Evolutionary conservation across 2,113 vertebrate genomes (phyloP).

Genomic region (Pardalotus punctatus): DNA sequence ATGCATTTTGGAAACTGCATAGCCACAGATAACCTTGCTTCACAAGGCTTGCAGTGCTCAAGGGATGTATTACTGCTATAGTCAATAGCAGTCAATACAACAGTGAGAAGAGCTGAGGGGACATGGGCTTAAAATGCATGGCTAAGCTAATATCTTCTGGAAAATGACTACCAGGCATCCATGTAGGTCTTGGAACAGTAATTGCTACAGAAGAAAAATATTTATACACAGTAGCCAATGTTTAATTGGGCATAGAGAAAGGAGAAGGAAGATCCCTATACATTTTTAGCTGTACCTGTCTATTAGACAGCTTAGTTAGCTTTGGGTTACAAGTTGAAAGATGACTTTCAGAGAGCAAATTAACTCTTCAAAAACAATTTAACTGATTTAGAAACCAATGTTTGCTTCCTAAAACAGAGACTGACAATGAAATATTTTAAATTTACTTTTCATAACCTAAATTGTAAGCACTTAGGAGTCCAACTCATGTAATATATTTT

Average conservation of each 20-base stretch:
- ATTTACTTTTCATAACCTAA: neutral
- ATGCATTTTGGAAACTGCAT: neutral
- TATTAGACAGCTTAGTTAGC: neutral
- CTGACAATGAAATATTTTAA: neutral
- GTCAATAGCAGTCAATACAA: neutral
- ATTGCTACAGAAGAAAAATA: neutral
- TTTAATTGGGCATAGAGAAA: neutral
- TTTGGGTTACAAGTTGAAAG: neutral
- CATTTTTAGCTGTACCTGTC: neutral
- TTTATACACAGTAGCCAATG: neutral
- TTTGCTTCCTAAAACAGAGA: neutral
- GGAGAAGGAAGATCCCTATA: neutral
- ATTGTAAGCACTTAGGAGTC: neutral
- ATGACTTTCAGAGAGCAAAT: neutral
- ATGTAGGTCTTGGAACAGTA: neutral
- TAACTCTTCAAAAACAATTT: neutral
- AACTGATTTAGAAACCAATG: neutral
- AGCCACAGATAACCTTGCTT: neutral
- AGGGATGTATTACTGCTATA: neutral
- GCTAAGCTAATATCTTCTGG: neutral
- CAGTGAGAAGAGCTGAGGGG: neutral
- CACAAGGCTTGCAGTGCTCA: neutral
- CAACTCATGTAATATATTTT: neutral
- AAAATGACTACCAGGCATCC: neutral
- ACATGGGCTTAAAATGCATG: fast-evolving